A percentile compares a stretch with the other conserved stretches of the same genome.
These are phyloP conservation scores for Rhopalosiphum nymphaeae DNA, from an alignment of 2,888 invertebrate species.

Conservation along the genomic window DNA sequence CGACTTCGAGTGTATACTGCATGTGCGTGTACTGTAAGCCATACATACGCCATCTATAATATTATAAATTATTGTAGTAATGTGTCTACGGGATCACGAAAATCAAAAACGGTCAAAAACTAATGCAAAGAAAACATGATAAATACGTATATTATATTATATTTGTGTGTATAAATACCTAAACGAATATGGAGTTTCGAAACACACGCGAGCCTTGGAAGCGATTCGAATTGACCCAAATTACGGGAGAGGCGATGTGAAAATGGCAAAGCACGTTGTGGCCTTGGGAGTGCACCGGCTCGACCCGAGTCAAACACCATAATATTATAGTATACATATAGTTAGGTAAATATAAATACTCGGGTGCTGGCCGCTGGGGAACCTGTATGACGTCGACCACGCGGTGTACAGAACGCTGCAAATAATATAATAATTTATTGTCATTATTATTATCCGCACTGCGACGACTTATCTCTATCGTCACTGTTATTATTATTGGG, in stretches of 20 bases:
- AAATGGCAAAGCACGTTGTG: constrained; percentile 59
- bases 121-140: not conserved
- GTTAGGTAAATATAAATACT: constrained; percentile 5
- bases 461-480: not conserved
- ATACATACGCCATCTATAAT: not conserved
- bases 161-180: not conserved
- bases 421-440: constrained; percentile 14
- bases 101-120: not conserved
- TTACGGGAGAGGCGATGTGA: constrained; percentile 58
- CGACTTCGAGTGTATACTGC: not conserved
- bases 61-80: not conserved
- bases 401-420: not conserved
- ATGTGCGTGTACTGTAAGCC: not conserved
- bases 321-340: not conserved
- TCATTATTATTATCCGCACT: not conserved
- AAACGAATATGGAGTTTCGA: constrained; percentile 62
- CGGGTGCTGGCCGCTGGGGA: not conserved
- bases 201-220: constrained; percentile 60
- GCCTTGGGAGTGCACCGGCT: constrained; percentile 39
- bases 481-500: not conserved
- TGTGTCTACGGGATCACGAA: not conserved
- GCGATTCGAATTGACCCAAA: constrained; percentile 62
- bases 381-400: constrained; percentile 4
- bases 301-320: constrained; percentile 10
- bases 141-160: not conserved